These are phyloP conservation scores for Cryptops parisi DNA, from an alignment of 2,888 invertebrate species.

Conservation along the genomic window DNA sequence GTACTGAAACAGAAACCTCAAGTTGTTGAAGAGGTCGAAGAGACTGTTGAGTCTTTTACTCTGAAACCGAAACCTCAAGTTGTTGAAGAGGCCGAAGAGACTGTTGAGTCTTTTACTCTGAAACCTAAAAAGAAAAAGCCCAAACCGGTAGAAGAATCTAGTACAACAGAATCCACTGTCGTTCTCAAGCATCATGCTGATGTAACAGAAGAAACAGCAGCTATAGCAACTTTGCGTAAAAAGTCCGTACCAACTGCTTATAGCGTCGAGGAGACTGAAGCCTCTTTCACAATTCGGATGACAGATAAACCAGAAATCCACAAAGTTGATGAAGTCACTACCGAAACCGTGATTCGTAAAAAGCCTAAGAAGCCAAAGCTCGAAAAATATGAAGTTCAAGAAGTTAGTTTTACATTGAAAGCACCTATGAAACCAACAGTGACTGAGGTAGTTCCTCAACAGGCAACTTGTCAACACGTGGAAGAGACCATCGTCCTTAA, in stretches of 20 bases:
- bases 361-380: conserved; percentile 11
- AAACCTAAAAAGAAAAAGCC: conserved; percentile 1
- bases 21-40: neutral
- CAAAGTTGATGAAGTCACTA: conserved; percentile 6
- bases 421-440: neutral
- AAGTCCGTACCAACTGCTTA: neutral
- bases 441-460: conserved; percentile 2
- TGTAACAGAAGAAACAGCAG: conserved; percentile 9
- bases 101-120: neutral
- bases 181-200: neutral
- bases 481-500: neutral
- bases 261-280: conserved; percentile 3
- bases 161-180: neutral
- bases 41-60: conserved; percentile 2
- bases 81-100: conserved; percentile 9
- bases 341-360: conserved; percentile 6
- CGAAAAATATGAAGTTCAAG: neutral
- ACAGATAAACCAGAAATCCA: conserved; percentile 6
- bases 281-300: neutral
- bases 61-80: conserved; percentile 10
- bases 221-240: conserved; percentile 8
- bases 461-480: neutral
- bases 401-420: conserved; percentile 1
- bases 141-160: neutral
- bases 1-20: conserved; percentile 2